Percentiles rank a stretch among this genome's conserved stretches.
Evolutionary conservation across 2,888 invertebrate species (phyloP).

Genomic region (Pycnomerus fuliginosus): DNA sequence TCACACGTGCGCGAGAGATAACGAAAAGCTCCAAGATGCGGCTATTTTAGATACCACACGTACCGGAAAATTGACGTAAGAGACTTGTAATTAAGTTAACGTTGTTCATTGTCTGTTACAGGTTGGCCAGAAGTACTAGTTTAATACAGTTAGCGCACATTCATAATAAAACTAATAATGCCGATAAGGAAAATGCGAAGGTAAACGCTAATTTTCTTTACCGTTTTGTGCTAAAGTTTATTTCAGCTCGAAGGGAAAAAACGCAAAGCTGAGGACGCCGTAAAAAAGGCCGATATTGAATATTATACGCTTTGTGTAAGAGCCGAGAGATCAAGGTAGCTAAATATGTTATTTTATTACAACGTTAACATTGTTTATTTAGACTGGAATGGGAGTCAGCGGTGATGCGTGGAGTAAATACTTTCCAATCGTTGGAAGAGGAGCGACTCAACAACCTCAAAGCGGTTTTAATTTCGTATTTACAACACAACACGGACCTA

Average conservation of each 20-base stretch:
- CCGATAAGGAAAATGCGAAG: conserved; percentile 62
- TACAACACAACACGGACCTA: conserved; percentile 67
- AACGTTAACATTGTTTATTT: conserved; percentile 10
- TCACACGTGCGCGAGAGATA: conserved; percentile 83
- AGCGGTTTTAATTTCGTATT: conserved; percentile 64
- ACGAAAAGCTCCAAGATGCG: conserved; percentile 87
- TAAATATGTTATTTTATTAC: conserved; percentile 2
- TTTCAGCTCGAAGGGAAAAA: conserved; percentile 80
- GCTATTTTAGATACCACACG: conserved; percentile 61
- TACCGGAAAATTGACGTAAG: conserved; percentile 44
- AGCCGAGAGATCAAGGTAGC: conserved; percentile 81
- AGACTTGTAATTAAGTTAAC: conserved; percentile 32
- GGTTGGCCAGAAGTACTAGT: conserved; percentile 51
- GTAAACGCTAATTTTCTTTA: conserved; percentile 48
- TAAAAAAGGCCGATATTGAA: conserved; percentile 89
- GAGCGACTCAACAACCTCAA: conserved; percentile 83
- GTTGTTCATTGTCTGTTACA: conserved; percentile 41
- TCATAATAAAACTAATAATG: conserved; percentile 47
- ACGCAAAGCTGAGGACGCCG: conserved; percentile 85
- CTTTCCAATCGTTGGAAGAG: conserved; percentile 86
- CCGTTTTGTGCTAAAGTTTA: too few relatives aligned
- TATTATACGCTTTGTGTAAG: conserved; percentile 90
- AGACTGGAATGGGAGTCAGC: conserved; percentile 91
- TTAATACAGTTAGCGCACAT: conserved; percentile 51
- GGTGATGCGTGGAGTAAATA: conserved; percentile 80